Conservation (phyloP, 1,140 invertebrate genomes). For the Ganaspis sp. region DNA sequence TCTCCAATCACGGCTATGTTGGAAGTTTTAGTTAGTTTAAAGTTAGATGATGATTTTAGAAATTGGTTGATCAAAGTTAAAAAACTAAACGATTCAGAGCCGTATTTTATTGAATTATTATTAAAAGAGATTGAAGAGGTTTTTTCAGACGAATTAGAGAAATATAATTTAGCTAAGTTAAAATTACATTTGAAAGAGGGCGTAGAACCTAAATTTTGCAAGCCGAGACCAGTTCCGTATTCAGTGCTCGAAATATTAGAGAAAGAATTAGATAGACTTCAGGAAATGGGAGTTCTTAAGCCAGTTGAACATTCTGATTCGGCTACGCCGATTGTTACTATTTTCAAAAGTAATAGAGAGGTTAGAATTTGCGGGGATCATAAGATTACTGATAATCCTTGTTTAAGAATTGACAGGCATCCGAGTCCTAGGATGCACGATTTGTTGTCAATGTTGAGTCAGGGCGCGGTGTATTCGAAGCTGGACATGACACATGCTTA, state of each 20-base stretch:
- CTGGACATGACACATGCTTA: conserved; percentile 64
- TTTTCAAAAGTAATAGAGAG: conserved; percentile 47
- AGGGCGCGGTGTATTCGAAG: conserved; percentile 59
- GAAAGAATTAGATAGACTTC: conserved; percentile 43
- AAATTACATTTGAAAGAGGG: conserved; percentile 54
- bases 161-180: conserved; percentile 39
- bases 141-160: conserved; percentile 37
- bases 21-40: neutral
- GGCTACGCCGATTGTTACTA: conserved; percentile 41
- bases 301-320: conserved; percentile 40
- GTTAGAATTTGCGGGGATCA: conserved; percentile 38
- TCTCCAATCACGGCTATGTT: conserved; percentile 33
- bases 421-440: conserved; percentile 64
- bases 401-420: conserved; percentile 30
- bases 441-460: conserved; percentile 60
- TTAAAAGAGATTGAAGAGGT: conserved; percentile 30
- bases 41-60: neutral
- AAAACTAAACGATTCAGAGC: neutral
- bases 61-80: neutral
- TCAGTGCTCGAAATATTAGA: conserved; percentile 56
- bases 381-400: conserved; percentile 61
- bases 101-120: neutral
- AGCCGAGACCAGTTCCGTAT: conserved; percentile 59
- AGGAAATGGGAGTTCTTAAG: conserved; percentile 32
- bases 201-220: conserved; percentile 59